Conservation (phyloP, 2,113 vertebrate genomes). For the Spea bombifrons region DNA sequence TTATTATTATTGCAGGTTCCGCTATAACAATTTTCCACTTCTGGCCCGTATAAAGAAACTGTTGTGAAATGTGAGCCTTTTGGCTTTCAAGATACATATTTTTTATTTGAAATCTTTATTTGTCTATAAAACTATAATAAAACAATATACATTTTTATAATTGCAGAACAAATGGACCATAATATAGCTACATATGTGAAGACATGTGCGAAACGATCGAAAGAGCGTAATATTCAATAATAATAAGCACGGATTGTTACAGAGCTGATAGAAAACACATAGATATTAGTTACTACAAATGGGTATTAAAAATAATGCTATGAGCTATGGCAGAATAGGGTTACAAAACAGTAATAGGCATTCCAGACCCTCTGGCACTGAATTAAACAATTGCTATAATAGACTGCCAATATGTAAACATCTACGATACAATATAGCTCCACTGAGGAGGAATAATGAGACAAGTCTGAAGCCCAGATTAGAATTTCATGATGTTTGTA, state of each 20-base stretch:
- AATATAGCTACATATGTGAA: constrained; percentile 76
- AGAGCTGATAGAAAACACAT: constrained; percentile 28
- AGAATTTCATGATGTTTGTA: neutral
- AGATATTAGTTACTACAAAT: constrained; percentile 19
- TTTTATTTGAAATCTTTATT: neutral
- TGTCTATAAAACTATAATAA: constrained; percentile 7
- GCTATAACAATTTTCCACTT: no score
- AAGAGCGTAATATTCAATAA: constrained; percentile 67
- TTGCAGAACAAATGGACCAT: constrained; percentile 52
- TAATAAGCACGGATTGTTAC: constrained; percentile 61
- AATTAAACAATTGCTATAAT: constrained; percentile 39
- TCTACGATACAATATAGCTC: constrained; percentile 2
- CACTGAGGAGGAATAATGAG: constrained; percentile 25
- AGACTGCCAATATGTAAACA: constrained; percentile 39
- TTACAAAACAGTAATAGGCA: constrained; percentile 20
- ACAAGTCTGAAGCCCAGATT: neutral
- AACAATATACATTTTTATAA: neutral
- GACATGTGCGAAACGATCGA: constrained; percentile 68
- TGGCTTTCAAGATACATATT: constrained; percentile 1
- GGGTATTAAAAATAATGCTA: constrained; percentile 19
- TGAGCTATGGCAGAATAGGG: constrained; percentile 9
- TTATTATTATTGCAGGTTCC: no score
- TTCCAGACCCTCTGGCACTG: constrained; percentile 30
- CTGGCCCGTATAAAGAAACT: no score
- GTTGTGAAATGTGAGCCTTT: constrained; percentile 3